A percentile compares a stretch with the other conserved stretches of the same genome.
These are phyloP conservation scores for Drosophila ohnishii DNA, from an alignment of 1,140 invertebrate genomes.

Conservation along the genomic window DNA sequence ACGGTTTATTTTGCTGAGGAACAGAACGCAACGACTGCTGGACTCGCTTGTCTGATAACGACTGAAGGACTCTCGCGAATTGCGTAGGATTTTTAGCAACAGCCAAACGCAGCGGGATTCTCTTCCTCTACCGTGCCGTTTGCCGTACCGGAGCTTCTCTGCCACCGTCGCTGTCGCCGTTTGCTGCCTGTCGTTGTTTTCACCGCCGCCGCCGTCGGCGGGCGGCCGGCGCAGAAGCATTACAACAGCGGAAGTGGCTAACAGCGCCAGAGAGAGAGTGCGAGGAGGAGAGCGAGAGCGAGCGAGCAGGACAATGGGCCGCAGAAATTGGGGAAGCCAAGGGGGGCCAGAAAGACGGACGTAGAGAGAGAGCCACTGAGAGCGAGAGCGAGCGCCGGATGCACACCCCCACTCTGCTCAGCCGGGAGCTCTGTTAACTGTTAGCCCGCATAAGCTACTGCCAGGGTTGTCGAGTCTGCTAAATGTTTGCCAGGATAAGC, in stretches of 20 bases:
- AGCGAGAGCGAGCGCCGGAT: conserved; percentile 22
- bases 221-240: conserved; percentile 69
- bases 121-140: conserved; percentile 11
- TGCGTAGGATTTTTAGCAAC: conserved; percentile 81
- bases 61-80: conserved; percentile 82
- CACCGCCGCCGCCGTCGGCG: conserved; percentile 18
- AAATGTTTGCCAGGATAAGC: conserved; percentile 2
- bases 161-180: conserved; percentile 41
- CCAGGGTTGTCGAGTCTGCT: conserved; percentile 34
- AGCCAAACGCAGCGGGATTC: conserved; percentile 55
- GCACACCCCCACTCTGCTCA: conserved; percentile 24
- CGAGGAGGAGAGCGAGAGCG: conserved; percentile 17
- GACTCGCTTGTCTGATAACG: conserved; percentile 83
- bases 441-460: not conserved
- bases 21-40: conserved; percentile 83
- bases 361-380: conserved; percentile 1
- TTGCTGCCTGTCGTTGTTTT: conserved; percentile 17
- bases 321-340: not conserved
- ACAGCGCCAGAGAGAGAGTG: conserved; percentile 37
- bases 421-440: conserved; percentile 45
- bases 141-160: conserved; percentile 27
- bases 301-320: conserved; percentile 21
- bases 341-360: not conserved
- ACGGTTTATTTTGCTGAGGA: conserved; percentile 72
- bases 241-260: conserved; percentile 75